Evolutionary conservation across 2,113 vertebrate genomes (phyloP).

Genomic region (Phocoena phocoena): DNA sequence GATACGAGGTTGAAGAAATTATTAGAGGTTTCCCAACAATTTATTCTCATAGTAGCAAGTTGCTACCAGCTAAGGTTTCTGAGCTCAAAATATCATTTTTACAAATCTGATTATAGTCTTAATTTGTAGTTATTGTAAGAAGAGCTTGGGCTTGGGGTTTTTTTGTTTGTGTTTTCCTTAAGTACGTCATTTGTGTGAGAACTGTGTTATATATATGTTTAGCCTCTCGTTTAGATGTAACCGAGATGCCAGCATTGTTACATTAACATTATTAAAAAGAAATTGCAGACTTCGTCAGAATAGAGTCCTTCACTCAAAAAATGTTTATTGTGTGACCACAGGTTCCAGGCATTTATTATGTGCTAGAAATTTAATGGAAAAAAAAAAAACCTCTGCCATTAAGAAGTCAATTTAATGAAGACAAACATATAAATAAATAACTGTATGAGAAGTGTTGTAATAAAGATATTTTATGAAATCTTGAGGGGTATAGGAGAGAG

Average conservation of each 20-base stretch:
- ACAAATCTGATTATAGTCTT: not conserved
- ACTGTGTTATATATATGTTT: not conserved
- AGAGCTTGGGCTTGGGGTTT: not conserved
- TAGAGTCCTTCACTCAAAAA: not conserved
- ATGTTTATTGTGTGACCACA: not conserved
- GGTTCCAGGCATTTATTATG: slow-evolving; percentile 18
- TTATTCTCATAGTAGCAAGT: not conserved
- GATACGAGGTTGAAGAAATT: not conserved
- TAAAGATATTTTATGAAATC: not conserved
- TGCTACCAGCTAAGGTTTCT: not conserved
- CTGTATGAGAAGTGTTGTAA: not conserved
- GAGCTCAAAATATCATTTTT: slow-evolving; percentile 12
- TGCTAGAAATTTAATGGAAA: slow-evolving; percentile 13
- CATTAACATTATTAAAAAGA: slow-evolving; percentile 30
- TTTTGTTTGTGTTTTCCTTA: not conserved
- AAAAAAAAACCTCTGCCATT: not conserved
- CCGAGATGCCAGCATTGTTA: not conserved
- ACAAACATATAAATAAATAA: not conserved
- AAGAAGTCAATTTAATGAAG: slow-evolving; percentile 23
- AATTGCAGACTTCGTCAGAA: slow-evolving; percentile 3
- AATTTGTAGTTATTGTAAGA: not conserved
- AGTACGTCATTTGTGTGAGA: slow-evolving; percentile 35
- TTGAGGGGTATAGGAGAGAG: not conserved
- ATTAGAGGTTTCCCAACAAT: slow-evolving; percentile 2
- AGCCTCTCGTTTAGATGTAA: slow-evolving; percentile 9